Percentiles rank a stretch among this genome's conserved stretches.
Evolutionary conservation across 2,888 invertebrate genomes (phyloP).

Genomic region (Ormyrus nitidulus): DNA sequence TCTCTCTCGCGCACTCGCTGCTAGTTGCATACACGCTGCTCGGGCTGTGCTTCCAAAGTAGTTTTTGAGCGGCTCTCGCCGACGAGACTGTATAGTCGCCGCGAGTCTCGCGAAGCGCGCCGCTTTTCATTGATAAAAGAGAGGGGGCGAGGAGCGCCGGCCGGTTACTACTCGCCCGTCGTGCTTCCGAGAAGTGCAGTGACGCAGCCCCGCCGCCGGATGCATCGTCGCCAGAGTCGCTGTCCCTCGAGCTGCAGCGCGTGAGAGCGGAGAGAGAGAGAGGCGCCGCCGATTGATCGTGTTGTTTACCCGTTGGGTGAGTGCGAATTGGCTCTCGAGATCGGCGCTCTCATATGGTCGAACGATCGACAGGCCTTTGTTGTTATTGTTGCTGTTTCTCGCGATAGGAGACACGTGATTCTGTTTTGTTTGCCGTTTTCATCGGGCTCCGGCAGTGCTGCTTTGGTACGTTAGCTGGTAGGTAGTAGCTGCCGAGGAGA

Average conservation of each 20-base stretch:
- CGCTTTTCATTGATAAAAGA: slow-evolving; percentile 37
- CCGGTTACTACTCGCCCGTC: not conserved
- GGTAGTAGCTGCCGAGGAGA: too few relatives aligned
- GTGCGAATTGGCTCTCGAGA: not conserved
- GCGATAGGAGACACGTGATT: slow-evolving; percentile 8
- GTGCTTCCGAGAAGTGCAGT: slow-evolving; percentile 49
- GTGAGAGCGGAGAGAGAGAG: not conserved
- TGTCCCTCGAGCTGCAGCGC: not conserved
- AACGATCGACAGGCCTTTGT: slow-evolving; percentile 15
- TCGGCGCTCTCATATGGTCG: slow-evolving; percentile 11
- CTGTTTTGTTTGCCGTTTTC: slow-evolving; percentile 13
- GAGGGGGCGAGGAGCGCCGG: not conserved
- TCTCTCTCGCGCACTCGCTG: slow-evolving; percentile 15
- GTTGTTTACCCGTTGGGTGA: not conserved
- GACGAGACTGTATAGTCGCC: not conserved
- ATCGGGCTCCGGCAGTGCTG: too few relatives aligned
- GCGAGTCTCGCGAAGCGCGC: not conserved
- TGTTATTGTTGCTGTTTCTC: slow-evolving; percentile 6
- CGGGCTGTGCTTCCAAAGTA: too few relatives aligned
- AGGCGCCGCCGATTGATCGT: too few relatives aligned
- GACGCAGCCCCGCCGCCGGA: slow-evolving; percentile 34
- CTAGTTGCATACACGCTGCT: slow-evolving; percentile 14
- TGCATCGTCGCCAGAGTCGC: not conserved
- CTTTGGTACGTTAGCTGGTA: too few relatives aligned
- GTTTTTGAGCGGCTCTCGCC: not conserved